A percentile compares a stretch with the other conserved stretches of the same genome.
Conservation (phyloP, 2,888 invertebrate species). For the Reticulitermes lucifugus region DNA sequence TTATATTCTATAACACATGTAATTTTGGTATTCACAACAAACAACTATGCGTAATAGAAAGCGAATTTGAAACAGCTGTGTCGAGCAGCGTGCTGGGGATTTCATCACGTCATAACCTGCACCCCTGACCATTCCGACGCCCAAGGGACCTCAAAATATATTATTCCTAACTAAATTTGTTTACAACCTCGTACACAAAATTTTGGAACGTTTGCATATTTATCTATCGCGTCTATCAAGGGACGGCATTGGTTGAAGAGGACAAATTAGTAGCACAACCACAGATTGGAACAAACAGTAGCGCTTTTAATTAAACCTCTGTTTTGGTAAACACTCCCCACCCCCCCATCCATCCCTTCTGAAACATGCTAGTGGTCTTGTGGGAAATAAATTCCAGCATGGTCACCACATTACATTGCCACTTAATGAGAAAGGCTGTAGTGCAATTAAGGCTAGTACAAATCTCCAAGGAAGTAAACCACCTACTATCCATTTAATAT, state of each 20-base stretch:
- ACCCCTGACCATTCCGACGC: too few species aligned
- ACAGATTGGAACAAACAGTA: slow-evolving; percentile 27
- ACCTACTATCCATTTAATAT: slow-evolving; percentile 21
- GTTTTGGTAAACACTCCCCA: slow-evolving; percentile 4
- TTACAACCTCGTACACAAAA: background rate
- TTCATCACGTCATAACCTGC: too few species aligned
- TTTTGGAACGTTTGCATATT: background rate
- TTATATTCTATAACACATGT: too few species aligned
- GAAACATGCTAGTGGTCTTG: background rate
- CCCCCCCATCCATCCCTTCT: background rate
- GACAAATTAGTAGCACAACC: background rate
- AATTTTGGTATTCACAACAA: too few species aligned
- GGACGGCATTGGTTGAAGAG: background rate
- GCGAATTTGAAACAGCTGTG: too few species aligned
- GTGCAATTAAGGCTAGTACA: background rate
- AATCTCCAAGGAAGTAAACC: slow-evolving; percentile 26
- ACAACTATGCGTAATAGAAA: too few species aligned
- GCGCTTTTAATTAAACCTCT: slow-evolving; percentile 35
- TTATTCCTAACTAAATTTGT: too few species aligned
- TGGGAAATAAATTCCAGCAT: slow-evolving; percentile 29
- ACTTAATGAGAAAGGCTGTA: background rate
- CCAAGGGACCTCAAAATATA: too few species aligned
- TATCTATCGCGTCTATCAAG: slow-evolving; percentile 4
- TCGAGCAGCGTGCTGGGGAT: too few species aligned
- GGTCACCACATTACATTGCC: slow-evolving; percentile 15